Percentiles rank a stretch among this genome's conserved stretches.
These are phyloP conservation scores for Abscondita cerata DNA, from an alignment of 2,888 invertebrate species.

Conservation along the genomic window DNA sequence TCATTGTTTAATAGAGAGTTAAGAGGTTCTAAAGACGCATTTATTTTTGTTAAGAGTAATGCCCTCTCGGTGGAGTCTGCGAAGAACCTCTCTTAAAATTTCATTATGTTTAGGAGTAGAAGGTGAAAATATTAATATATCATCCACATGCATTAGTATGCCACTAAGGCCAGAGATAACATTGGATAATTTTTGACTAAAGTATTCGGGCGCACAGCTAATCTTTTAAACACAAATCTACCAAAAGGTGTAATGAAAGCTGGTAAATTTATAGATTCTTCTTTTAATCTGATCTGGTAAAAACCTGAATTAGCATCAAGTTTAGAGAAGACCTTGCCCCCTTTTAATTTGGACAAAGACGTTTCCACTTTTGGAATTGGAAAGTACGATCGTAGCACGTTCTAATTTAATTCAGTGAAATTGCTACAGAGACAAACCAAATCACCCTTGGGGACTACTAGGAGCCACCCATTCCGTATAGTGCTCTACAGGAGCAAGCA, in stretches of 20 bases:
- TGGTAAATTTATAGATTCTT: slow-evolving; percentile 28
- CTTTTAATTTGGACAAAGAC: slow-evolving; percentile 36
- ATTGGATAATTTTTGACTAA: not conserved
- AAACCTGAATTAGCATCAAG: slow-evolving; percentile 34
- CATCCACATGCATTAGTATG: no score
- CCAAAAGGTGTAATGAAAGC: slow-evolving; percentile 37
- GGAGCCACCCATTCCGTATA: no score
- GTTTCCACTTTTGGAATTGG: slow-evolving; percentile 45
- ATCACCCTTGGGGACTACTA: no score
- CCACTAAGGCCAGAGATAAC: not conserved
- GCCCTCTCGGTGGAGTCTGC: no score
- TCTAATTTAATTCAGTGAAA: slow-evolving; percentile 37
- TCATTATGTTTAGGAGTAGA: no score
- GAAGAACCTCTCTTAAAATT: no score
- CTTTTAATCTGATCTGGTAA: slow-evolving; percentile 18
- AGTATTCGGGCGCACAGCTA: slow-evolving; percentile 35
- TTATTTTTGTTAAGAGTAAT: slow-evolving; percentile 3
- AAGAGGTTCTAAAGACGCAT: not conserved
- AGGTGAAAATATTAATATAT: no score
- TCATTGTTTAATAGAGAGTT: slow-evolving; percentile 6
- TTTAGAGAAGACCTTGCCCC: slow-evolving; percentile 40
- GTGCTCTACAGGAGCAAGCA: no score
- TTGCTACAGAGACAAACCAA: no score
- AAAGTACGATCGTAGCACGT: slow-evolving; percentile 35
- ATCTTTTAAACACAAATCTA: slow-evolving; percentile 25